Base-by-base conservation (phyloP, 2,888 invertebrate species). In the Latheticus oryzae region DNA sequence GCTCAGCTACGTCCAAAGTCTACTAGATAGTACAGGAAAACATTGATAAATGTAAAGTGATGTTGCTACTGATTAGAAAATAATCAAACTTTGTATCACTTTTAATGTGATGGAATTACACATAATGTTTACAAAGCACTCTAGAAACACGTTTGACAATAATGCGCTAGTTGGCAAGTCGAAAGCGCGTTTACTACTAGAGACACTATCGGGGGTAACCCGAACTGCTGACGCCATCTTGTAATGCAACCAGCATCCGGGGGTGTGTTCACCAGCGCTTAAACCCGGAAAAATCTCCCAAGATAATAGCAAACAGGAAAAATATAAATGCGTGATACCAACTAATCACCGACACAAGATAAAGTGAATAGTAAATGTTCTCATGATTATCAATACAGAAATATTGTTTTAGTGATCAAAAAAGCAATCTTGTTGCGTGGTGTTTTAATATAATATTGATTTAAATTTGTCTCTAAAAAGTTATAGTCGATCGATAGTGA, bases 171-270 rank as follows among this genome's bases (percentile, higher is more conserved):
- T 50, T 52, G 38, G 55, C 51, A 48, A 58, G 32, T 30, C 60
- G 59, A 61, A 57, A 60, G 56, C 64, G 58, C 56, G 60, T 21
- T 38, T 23, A 30, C 50, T 38, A 59, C 59, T 55, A 59, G 52
- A 53, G 52, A 59, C 57, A 48, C 58, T 55, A 47, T 56, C 64
- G 68, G 65, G 63, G 60, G 57, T 62, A 65, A 64, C 65, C 67
- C 54, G 59, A 60, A 70, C 62, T 63, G 63, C 40, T 45, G 47
- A 62, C 64, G 62, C 71, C 74, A 72, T 72, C 71, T 68, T 72
- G 70, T 63, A 65, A 62, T 65, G 67, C 69, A 67, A 64, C 66
- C 75, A 72, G 74, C 74, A 67, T 73, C 73, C 69, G 65, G 61
- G 38, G 59, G 54, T n/a, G 55, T 47, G 33, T 40, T 24, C 30